Base-by-base conservation (phyloP, 2,113 vertebrate genomes). In the Pandion haliaetus region DNA sequence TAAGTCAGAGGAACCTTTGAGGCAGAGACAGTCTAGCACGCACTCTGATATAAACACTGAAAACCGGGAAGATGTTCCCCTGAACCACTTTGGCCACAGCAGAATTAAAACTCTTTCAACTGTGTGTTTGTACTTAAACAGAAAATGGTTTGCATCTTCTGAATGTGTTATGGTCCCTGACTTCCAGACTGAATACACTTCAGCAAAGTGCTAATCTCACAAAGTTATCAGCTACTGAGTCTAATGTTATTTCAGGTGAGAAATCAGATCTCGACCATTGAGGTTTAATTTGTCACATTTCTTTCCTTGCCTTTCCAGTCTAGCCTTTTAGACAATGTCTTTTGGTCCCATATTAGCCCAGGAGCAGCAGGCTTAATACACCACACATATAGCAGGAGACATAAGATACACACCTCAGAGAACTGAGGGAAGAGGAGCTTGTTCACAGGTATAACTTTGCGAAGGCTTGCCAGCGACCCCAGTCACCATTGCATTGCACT, bases 401-500 rank as follows among this genome's bases (percentile, higher is more conserved):
- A 36, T 12, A 20, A 44, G 80, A 16, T 6, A 21, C 6, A 26
- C 19, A 23, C 36, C 34, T 32, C 3, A 0, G 47, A 44, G 49
- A 29, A 14, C 17, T 3, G 52, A 73, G 45, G 58, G 34, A n/a
- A 85, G 15, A 85, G 23, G 10, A 83, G n/a, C 36, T 61, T 55
- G 31, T 61, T 84, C 25, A 18, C 63, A 54, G 40, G 17, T 18
- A 2, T 10, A n/a, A 6, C 17, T 25, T 3, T 20, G 31, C 0
- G 0, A 0, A 38, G n/a, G 24, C 45, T 55, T 18, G 9, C 52
- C 19, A 16, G 65, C 0, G 1, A 34, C 17, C 55, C 44, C 62
- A 26, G n/a, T 0, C 66, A n/a, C 7, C 67, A 16, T 8, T 21
- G 0, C 45, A 5, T 2, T 6, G 50, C 28, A 8, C 34, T 13